Evolutionary conservation across 2,888 invertebrate genomes (phyloP), one percentile per base, ranked within the genome.

Genomic region (Torymus tubicola): DNA sequence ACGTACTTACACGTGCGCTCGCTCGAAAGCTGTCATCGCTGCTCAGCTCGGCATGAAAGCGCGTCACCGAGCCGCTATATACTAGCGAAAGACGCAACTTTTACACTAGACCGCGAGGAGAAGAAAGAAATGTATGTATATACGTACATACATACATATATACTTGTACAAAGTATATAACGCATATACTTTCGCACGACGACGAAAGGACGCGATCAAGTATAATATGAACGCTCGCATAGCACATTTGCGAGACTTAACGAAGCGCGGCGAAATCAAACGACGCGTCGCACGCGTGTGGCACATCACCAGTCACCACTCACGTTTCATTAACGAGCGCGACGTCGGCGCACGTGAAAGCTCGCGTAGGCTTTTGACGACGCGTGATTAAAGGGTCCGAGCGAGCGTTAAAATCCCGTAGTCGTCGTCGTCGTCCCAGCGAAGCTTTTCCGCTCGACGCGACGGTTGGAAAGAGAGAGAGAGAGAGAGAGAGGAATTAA

Each of bases 201-300:
- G n/a, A n/a, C n/a, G n/a, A n/a, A n/a, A n/a, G n/a, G 42, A 70
- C 16, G 50, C 52, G 64, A 78, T 50, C 57, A 50, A 57, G 18
- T n/a, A 57, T 58, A 42, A 31, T 3, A 0, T 3, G 24, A 2
- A 3, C 24, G 24, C 24, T 2, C 31, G 31, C 31, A 31, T 5
- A 3, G 31, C 31, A 31, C 50, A 63, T 72, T 67, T 57, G 55
- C 53, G 24, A 12, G 53, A n/a, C 18, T 72, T 80, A 80, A 80
- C 80, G 76, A 80, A 63, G 80, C 80, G 14, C 65, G 68, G 53
- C 31, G 52, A 63, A 76, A 72, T 76, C 78, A 78, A 74, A 78
- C 76, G 71, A 50, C 24, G 68, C 63, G 61, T 13, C 72, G 72
- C 71, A 63, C 55, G n/a, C n/a, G n/a, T n/a, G n/a, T n/a, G n/a